Base-by-base conservation (phyloP, 2,797 vertebrate species). In the Phalloptychus januarius region DNA sequence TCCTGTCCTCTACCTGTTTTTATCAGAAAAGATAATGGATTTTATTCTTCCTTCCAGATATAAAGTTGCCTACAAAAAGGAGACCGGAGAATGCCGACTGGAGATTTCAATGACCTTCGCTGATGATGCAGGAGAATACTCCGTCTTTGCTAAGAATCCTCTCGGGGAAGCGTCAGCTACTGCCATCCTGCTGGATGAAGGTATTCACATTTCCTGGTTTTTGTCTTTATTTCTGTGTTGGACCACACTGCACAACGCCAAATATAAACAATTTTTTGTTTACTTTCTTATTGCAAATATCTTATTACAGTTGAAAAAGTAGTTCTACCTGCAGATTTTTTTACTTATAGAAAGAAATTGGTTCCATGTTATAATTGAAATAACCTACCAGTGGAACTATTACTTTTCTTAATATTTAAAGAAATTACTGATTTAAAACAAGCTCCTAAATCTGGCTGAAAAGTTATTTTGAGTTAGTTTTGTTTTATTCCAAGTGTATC, bases 91-190 rank as follows among this genome's bases (percentile, higher is more conserved):
- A 87, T 99, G 98, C 93, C 97, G 89, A 89, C 90, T 99, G 91
- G 97, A 98, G 95, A 99, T 99, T 95, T 99, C 98, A 18, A 99
- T 99, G 98, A 98, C 97, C 45, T 99, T 99, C 75, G 96, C 97
- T 0, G 98, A 99, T 2, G 98, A 99, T 78, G 98, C 98, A 50
- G 98, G 98, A 95, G 98, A 99, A 89, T 99, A 99, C 88, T 96
- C 96, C 0, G 85, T 98, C 83, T 95, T 96, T 91, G 95, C 96
- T 88, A 97, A 96, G 90, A 99, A 99, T 85, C 96, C 95, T 85
- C 93, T 96, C 0, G 98, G 98, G 86, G 98, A 99, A 94, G 95
- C 92, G 75, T 97, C 97, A 63, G 97, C 97, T 54, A 96, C 96
- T 12, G 95, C 95, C 88, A 95, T 86, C 85, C 96, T 99, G 77